Evolutionary conservation across 1,140 invertebrate species (phyloP), one percentile per base, ranked within the genome.

Genomic region (Lordiphosa stackelbergi): DNA sequence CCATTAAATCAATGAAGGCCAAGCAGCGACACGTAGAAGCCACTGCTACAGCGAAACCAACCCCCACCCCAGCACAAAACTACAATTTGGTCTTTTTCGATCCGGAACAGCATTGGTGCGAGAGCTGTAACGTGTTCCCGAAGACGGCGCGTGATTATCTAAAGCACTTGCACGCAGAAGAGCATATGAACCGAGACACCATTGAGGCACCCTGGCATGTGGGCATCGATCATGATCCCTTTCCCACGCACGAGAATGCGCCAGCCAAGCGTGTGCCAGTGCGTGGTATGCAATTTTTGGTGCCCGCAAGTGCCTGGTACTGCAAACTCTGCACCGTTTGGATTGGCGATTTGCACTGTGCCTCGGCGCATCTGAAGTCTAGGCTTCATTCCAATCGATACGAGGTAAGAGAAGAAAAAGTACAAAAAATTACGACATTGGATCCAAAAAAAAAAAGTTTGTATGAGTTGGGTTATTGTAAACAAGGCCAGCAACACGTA

Each of bases 81-180:
- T 85, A 92, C 87, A 95, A 94, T 90, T 94, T 94, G 79, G 92
- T 94, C 31, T 94, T 95, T 88, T 96, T 94, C 79, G 95, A 96
- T 89, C 94, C 94, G 0, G 94, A 95, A 88, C 92, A 95, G 89
- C 94, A 96, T 88, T 96, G 95, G 95, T 96, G 95, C 87, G 90
- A 93, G 53, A 90, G 93, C 42, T 96, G 95, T 88, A 92, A 95
- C 88, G 92, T 94, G 71, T 96, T 96, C 86, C 95, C 95, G 24
- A 91, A 93, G 85, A 95, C 94, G 8, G 94, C 94, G 41, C 94
- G 94, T 86, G 94, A 95, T 86, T 94, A 94, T 87, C 88, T 96
- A 38, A 93, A 93, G 88, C 95, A 96, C 90, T 90, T 95, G 52
- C 95, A 96, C 81, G 91, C 91, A 52, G 90, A 91, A 62, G 91